Evolutionary conservation across 2,113 vertebrate species (phyloP).

Genomic region (Microcebus lehilahytsara): DNA sequence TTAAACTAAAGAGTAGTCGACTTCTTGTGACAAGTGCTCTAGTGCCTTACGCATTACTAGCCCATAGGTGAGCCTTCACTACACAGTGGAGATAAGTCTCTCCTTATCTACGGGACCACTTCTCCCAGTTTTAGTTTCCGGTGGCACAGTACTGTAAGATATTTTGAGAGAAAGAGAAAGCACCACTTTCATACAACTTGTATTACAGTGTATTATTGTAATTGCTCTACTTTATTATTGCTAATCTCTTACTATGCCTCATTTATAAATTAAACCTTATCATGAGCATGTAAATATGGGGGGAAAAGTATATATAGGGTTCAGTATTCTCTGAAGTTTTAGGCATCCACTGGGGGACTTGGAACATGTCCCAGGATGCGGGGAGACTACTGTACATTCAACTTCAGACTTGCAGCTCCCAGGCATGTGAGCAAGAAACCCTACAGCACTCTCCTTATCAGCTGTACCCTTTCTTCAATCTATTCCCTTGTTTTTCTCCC

Average conservation of each 20-base stretch:
- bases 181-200: not conserved
- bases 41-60: not conserved
- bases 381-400: not conserved
- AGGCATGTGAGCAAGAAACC: not conserved
- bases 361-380: not conserved
- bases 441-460: not conserved
- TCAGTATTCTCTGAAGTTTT: not conserved
- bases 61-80: not conserved
- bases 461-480: not conserved
- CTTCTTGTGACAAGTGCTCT: not conserved
- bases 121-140: not conserved
- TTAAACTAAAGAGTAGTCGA: not conserved
- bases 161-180: too few species aligned
- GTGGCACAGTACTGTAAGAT: not conserved
- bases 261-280: not conserved
- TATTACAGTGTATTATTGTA: not conserved
- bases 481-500: not conserved
- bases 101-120: not conserved
- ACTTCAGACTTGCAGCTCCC: not conserved
- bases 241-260: not conserved
- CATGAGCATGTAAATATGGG: not conserved
- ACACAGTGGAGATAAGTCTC: not conserved
- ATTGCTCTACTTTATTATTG: not conserved
- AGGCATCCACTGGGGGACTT: not conserved
- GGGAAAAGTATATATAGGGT: not conserved